Base-by-base conservation (phyloP, 2,113 vertebrate genomes). In the Cyanoramphus novaezelandiae region DNA sequence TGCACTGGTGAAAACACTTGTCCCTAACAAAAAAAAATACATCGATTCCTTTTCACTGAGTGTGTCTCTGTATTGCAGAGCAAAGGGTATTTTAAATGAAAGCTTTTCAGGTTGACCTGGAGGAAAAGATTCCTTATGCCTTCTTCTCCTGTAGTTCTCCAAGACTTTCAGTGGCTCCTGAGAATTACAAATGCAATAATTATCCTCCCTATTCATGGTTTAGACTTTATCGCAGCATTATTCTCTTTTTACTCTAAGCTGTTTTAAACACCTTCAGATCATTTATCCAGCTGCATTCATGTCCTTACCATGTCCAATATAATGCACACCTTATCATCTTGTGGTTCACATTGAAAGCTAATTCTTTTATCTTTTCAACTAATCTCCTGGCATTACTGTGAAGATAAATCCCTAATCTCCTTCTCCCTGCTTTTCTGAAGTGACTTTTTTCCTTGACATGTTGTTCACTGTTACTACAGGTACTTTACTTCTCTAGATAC, bases 321-420 rank as follows among this genome's bases (percentile, higher is more conserved):
- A 96, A 95, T 96, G 82, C 93, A 81, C 92, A 77, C 93, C 88
- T 96, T 96, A 97, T 97, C 96, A 90, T 96, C 95, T 84, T 82
- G 87, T 90, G 92, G 90, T 93, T 94, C 93, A 96, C 88, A 93
- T 59, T 96, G 95, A 94, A 93, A 96, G 76, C 93, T 96, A 96
- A 96, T 97, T 96, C 94, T 95, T 96, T 95, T 97, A 96, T 97
- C 95, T 97, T 90, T 95, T 88, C 93, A 93, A 97, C 94, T 97
- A 94, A 96, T 96, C 96, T 97, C 46, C 68, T 96, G 94, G 92
- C 93, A 94, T 97, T 97, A 96, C 92, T 93, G 92, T 96, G 95
- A 93, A 96, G 95, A 96, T 96, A 97, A 94, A 96, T 95, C 92
- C 92, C 86, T 97, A 96, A 96, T 97, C 94, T 96, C 85, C 90